Percentiles rank a stretch among this genome's conserved stretches.
Conservation (phyloP, 2,797 vertebrate species). For the Molothrus aeneus region DNA sequence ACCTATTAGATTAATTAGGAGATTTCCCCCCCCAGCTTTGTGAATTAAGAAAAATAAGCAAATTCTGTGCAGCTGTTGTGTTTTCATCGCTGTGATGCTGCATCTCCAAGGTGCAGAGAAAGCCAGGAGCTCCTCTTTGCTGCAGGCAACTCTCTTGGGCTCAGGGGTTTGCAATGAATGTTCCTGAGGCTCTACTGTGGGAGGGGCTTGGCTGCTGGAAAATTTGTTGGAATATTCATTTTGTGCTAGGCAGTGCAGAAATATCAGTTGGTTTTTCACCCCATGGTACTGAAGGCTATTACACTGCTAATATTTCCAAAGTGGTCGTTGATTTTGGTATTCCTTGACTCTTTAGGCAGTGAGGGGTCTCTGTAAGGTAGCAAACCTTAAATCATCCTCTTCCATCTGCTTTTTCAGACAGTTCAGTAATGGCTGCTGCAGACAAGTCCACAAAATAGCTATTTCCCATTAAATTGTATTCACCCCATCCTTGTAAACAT, state of each 20-base stretch:
- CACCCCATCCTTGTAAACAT: background rate
- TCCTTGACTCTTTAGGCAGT: background rate
- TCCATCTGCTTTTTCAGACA: background rate
- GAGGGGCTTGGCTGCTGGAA: background rate
- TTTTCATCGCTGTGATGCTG: background rate
- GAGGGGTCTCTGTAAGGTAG: background rate
- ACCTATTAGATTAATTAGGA: background rate
- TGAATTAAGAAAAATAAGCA: background rate
- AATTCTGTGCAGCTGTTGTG: fast-evolving
- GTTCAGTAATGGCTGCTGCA: background rate
- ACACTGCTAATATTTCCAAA: background rate
- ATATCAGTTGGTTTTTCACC: background rate
- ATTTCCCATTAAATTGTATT: background rate
- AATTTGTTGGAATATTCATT: background rate
- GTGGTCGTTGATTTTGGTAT: background rate
- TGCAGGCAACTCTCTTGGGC: background rate
- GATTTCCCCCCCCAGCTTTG: fast-evolving
- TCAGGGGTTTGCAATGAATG: background rate
- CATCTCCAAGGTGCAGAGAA: background rate
- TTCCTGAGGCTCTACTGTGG: background rate
- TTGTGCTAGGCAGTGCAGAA: background rate
- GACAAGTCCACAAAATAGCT: background rate
- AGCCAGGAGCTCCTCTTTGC: background rate
- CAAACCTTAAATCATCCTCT: background rate
- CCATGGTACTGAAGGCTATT: background rate